Base-by-base conservation (phyloP, 2,113 vertebrate species). In the Elanoides forficatus region DNA sequence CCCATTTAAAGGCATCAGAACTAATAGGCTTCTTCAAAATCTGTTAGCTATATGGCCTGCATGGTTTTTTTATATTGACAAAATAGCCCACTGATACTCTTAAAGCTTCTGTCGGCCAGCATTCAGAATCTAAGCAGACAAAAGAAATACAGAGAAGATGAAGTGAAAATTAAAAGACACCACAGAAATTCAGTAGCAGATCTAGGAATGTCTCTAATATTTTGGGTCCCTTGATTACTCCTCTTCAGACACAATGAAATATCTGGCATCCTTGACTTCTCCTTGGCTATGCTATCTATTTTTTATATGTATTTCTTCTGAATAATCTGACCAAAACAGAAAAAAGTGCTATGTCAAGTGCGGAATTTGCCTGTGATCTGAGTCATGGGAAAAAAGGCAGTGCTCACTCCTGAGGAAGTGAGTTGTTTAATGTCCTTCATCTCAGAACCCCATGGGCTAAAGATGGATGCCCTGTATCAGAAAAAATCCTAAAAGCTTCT, bases 321-420 rank as follows among this genome's bases (percentile, higher is more conserved):
- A 67, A 42, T 67, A 75, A 63, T 42, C 12, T 83, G 32, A 63
- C 7, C n/a, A 42, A 79, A 88, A 19, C 6, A 38, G 43, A 63
- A 50, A 36, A 42, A 26, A 15, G 2, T 5, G 2, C 22, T 56
- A 40, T 20, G 12, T 38, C 21, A 47, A 63, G 22, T 17, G 15
- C 42, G 13, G 25, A 68, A 73, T 83, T 83, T 60, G 11, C 8
- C 15, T 80, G 23, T 86, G 43, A 9, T 56, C 23, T 38, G 23
- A 88, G 14, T 67, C 48, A 43, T 6, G 26, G 72, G 9, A 8
- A 58, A 52, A 87, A 92, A 55, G 7, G 10, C 15, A 83, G 23
- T 52, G 9, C 23, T 82, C 0, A 0, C 23, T 78, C 9, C 7
- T 1, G 13, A 45, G 11, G 26, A 50, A 84, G 13, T 7, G 8